A percentile compares a stretch with the other conserved stretches of the same genome.
phyloP scores from a whole-genome alignment of 2,888 invertebrate genomes.

The Coecobrya sp. region DNA sequence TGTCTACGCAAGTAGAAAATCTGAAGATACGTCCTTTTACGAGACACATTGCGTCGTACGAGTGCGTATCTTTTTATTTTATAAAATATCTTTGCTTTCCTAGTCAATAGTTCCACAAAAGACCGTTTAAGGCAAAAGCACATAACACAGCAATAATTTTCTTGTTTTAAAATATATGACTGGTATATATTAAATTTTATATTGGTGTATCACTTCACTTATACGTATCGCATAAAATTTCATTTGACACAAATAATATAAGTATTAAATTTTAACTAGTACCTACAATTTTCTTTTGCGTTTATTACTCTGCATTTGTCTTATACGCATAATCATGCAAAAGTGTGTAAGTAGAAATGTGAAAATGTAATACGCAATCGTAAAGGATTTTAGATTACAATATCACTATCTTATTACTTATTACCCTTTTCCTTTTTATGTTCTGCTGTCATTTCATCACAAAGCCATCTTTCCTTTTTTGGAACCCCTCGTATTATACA shows the following conservation, averaged over 20 bases:
- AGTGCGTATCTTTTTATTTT: not conserved
- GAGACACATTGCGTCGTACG: constrained; percentile 20
- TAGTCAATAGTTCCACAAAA: not conserved
- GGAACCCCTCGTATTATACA: constrained; percentile 22
- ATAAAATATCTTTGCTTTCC: not conserved
- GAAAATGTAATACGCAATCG: too few relatives aligned
- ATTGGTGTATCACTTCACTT: not conserved
- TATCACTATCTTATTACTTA: not conserved
- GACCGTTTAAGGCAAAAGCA: constrained; percentile 23
- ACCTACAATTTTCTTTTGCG: not conserved
- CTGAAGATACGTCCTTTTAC: constrained; percentile 9
- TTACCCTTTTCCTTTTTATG: not conserved
- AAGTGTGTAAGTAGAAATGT: too few relatives aligned
- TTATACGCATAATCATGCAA: not conserved
- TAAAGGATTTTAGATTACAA: not conserved
- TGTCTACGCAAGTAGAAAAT: constrained; percentile 25
- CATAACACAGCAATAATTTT: constrained; percentile 7
- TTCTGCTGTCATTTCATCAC: constrained; percentile 18
- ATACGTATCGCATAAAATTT: constrained; percentile 13
- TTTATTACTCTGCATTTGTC: not conserved
- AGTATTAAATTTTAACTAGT: not conserved
- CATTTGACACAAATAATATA: not conserved
- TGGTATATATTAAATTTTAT: not conserved
- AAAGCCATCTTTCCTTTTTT: constrained; percentile 46
- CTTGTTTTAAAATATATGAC: not conserved